Evolutionary conservation across 2,888 invertebrate species (phyloP).

Genomic region (Synergus itoensis): DNA sequence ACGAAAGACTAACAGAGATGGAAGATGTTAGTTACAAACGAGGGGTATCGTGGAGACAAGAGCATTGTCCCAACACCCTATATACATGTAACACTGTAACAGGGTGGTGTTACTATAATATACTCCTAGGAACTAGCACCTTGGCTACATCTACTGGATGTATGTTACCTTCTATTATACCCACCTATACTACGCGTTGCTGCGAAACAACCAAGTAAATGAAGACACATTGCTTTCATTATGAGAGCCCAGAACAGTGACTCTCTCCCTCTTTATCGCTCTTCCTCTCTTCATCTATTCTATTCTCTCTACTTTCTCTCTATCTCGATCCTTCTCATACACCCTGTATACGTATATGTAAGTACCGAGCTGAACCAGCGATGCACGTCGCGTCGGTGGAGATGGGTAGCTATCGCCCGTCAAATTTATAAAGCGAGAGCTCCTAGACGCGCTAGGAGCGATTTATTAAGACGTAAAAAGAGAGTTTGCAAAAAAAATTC

Average conservation of each 20-base stretch:
- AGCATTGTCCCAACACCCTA: slow-evolving; percentile 59
- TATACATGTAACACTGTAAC: slow-evolving; percentile 37
- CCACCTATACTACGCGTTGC: slow-evolving; percentile 64
- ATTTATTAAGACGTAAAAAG: slow-evolving; percentile 41
- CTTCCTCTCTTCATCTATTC: not conserved
- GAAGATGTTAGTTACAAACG: slow-evolving; percentile 60
- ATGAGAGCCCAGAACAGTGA: slow-evolving; percentile 52
- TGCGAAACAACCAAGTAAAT: slow-evolving; percentile 73
- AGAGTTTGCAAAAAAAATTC: slow-evolving; percentile 11
- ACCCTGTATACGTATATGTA: not conserved
- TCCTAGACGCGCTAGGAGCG: slow-evolving; percentile 35
- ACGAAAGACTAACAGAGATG: slow-evolving; percentile 36
- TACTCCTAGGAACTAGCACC: slow-evolving; percentile 53
- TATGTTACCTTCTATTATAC: slow-evolving; percentile 67
- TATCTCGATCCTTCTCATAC: not conserved
- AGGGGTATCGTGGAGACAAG: slow-evolving; percentile 63
- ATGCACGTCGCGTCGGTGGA: slow-evolving; percentile 26
- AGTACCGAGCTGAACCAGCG: slow-evolving; percentile 18
- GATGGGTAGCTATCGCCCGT: slow-evolving; percentile 39
- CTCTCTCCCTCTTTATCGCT: slow-evolving; percentile 16
- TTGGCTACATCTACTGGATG: slow-evolving; percentile 58
- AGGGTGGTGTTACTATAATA: slow-evolving; percentile 56
- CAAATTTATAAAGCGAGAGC: slow-evolving; percentile 41
- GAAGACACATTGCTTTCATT: slow-evolving; percentile 76
- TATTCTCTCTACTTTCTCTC: slow-evolving; percentile 16